Evolutionary conservation across 1,140 invertebrate genomes (phyloP), one percentile per base, ranked within the genome.

Genomic region (Neotoxoptera formosana): DNA sequence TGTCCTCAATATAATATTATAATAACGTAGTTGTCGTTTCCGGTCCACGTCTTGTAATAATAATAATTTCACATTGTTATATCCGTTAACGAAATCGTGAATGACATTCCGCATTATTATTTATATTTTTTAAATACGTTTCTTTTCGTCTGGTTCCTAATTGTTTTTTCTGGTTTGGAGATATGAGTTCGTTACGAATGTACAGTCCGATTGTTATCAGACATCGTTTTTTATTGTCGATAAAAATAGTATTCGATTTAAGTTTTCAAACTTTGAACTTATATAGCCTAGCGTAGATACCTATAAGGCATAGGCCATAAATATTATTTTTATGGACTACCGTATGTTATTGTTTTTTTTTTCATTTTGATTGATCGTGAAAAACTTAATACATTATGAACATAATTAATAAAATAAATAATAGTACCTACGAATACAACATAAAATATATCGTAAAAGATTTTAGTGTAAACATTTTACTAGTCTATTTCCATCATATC

Each of bases 51-150:
- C n/a, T 89, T 88, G 21, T 51, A 41, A 48, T 53, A 41, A 48
- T 88, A 89, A 53, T 89, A 53, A 86, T 86, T 86, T 86, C 3
- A 86, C 45, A 86, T 86, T 86, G 84, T 86, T 86, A 30, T 86
- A 47, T 47, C 84, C 45, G 60, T 48, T 47, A 53, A 89, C n/a
- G 34, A 89, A 89, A 89, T 53, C 48, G 48, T 89, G 47, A 53
- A 53, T 89, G n/a, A 89, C n/a, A 36, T n/a, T 51, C n/a, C 20
- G 47, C 51, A 1, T 47, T 47, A 41, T 30, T 23, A 34, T 53
- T 88, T 34, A 34, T 88, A 14, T 87, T 86, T 87, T 87, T 48
- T 48, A 34, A 23, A 87, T 34, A 23, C n/a, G 45, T 87, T 86
- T 45, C 25, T 30, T 76, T 87, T n/a, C 45, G 25, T 87, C 7